Conservation (phyloP, 1,140 invertebrate species). For the Lepeophtheirus salmonis region DNA sequence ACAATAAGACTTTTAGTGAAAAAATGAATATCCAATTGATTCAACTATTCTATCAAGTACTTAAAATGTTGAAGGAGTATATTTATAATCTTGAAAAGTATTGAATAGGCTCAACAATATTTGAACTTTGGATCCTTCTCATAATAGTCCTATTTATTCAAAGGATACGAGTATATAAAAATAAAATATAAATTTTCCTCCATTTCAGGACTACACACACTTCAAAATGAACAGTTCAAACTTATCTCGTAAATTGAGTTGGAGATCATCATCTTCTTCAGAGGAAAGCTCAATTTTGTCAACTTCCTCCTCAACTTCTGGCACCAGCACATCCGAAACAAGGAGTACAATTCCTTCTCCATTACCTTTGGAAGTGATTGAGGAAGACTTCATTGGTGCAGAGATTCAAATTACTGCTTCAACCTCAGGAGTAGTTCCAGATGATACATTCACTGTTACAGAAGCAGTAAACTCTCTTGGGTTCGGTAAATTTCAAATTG, state of each 20-base stretch:
- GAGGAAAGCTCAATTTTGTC: background rate
- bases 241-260: background rate
- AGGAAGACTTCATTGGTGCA: constrained; percentile 26
- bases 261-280: background rate
- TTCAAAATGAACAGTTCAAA: background rate
- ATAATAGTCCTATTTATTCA: no score
- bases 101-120: no score
- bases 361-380: background rate
- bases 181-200: no score
- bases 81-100: no score
- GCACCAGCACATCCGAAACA: background rate
- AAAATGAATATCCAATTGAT: no score
- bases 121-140: no score
- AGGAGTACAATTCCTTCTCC: background rate
- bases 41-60: no score
- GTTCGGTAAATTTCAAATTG: constrained; percentile 83
- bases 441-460: constrained; percentile 59
- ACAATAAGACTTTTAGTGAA: no score
- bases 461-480: constrained; percentile 87
- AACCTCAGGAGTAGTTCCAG: constrained; percentile 44
- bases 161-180: no score
- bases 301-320: background rate
- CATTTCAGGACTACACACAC: no score
- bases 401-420: constrained; percentile 59
- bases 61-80: no score